A percentile compares a stretch with the other conserved stretches of the same genome.
phyloP scores from a whole-genome alignment of 2,888 invertebrate species.

The Caenorhabditis plicata region DNA sequence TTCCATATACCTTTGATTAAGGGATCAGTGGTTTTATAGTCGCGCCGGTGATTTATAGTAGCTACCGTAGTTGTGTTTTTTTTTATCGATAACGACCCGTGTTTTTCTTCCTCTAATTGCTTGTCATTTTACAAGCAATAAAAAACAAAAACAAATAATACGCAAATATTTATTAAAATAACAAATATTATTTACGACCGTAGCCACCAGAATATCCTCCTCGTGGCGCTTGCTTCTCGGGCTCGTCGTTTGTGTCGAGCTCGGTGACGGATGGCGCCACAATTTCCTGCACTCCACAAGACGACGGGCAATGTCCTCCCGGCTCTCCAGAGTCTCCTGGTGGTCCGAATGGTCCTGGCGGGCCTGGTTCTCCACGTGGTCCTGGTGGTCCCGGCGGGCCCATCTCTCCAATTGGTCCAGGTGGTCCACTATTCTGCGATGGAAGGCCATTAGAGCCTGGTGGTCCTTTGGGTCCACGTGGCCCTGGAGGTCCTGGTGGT shows the following conservation, averaged over 20 bases:
- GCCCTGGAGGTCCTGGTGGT: constrained; percentile 63
- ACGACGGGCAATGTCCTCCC: constrained; percentile 63
- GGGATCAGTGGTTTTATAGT: too few species aligned
- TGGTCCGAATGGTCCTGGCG: constrained; percentile 60
- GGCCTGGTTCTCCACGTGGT: constrained; percentile 61
- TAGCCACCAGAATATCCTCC: constrained; percentile 33
- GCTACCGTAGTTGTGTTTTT: too few species aligned
- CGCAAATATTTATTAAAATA: neutral
- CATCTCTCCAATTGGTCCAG: constrained; percentile 59
- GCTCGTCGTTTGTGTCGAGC: constrained; percentile 41
- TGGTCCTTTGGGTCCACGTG: constrained; percentile 62
- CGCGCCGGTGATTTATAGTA: too few species aligned
- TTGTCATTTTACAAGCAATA: neutral
- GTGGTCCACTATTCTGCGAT: constrained; percentile 61
- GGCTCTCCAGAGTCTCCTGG: constrained; percentile 64
- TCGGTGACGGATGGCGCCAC: constrained; percentile 62
- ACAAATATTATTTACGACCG: constrained; percentile 36
- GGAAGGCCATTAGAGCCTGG: constrained; percentile 63
- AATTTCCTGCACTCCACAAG: constrained; percentile 64
- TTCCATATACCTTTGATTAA: constrained; percentile 31
- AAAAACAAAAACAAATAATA: neutral
- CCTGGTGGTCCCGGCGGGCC: constrained; percentile 61
- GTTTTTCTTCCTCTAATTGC: constrained; percentile 1
- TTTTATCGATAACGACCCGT: neutral
- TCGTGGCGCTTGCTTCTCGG: constrained; percentile 17